Conservation (phyloP, 35 echinoderm and acorn worm species). For the Lytechinus pictus region DNA sequence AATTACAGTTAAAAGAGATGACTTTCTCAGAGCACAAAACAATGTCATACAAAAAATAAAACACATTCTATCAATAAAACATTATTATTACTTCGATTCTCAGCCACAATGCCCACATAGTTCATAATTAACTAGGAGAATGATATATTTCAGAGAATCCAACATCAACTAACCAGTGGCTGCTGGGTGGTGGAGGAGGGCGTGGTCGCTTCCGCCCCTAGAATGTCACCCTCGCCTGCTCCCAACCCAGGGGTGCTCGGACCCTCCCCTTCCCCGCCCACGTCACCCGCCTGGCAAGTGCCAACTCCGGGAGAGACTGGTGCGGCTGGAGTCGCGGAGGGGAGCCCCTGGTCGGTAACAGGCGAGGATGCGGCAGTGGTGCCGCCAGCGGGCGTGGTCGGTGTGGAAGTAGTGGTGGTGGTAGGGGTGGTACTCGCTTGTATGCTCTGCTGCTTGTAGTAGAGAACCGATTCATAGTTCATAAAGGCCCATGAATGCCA, state of each 20-base stretch:
- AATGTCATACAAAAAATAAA: no score
- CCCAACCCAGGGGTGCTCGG: neutral
- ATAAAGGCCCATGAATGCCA: conserved; percentile 99
- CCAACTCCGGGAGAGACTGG: neutral
- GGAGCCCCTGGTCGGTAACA: conserved; percentile 32
- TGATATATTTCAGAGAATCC: no score
- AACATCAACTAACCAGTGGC: conserved; percentile 15
- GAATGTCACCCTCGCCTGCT: neutral
- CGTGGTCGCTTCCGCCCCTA: neutral
- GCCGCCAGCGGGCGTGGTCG: neutral
- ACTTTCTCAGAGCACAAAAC: no score
- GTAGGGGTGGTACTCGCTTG: neutral
- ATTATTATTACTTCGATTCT: no score
- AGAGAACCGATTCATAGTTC: conserved; percentile 95
- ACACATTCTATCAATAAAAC: no score
- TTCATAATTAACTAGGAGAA: no score
- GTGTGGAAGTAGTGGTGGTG: neutral
- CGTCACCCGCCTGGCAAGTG: conserved; percentile 32
- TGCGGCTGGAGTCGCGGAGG: neutral
- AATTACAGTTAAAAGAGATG: no score
- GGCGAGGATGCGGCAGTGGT: neutral
- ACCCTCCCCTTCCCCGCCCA: conserved; percentile 60
- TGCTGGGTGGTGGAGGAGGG: neutral
- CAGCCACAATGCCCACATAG: no score
- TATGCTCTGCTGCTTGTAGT: conserved; percentile 87